Percentiles rank a stretch among this genome's conserved stretches.
Conservation (phyloP, 92 coral and sea anemone species). For the Zoanthus sansibaricus region DNA sequence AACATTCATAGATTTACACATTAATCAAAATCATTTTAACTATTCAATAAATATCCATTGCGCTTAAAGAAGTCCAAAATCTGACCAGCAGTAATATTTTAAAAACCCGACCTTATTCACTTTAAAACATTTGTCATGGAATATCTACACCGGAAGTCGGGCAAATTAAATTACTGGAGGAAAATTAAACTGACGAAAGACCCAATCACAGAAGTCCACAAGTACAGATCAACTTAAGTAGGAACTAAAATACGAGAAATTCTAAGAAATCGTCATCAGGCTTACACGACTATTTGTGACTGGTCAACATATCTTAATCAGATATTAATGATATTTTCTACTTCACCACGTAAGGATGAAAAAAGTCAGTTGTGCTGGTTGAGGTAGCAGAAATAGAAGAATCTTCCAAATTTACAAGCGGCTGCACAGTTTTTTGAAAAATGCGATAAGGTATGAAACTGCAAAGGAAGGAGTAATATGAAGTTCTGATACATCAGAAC, state of each 20-base stretch:
- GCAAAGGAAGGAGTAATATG: no score
- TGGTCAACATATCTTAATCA: background rate
- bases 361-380: background rate
- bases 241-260: background rate
- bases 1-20: background rate
- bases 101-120: background rate
- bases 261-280: background rate
- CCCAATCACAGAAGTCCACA: background rate
- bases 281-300: background rate
- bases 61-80: background rate
- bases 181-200: background rate
- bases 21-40: background rate
- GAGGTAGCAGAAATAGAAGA: no score
- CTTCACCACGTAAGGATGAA: background rate
- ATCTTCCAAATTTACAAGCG: no score
- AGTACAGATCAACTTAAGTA: background rate
- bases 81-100: conserved; percentile 27
- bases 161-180: background rate
- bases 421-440: no score
- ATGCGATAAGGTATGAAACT: no score
- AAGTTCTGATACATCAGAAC: no score
- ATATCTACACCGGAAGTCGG: background rate
- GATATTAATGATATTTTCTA: background rate
- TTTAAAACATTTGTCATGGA: background rate
- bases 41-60: background rate